Evolutionary conservation across 2,113 vertebrate genomes (phyloP), one percentile per base, ranked within the genome.

Genomic region (Mixornis gularis): DNA sequence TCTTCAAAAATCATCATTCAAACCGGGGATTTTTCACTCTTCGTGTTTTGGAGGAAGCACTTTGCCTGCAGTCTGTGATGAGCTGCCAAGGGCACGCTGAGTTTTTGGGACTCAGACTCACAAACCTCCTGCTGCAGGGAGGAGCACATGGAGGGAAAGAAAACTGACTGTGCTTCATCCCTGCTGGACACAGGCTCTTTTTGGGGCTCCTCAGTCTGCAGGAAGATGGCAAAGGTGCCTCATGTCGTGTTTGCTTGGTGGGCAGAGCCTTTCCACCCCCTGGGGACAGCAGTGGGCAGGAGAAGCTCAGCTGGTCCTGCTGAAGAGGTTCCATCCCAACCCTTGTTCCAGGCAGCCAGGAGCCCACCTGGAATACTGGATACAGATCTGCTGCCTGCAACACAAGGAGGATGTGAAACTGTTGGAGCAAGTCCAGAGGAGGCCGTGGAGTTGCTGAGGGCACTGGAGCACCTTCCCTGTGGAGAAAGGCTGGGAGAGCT

Each of bases 271-370:
- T 52, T 41, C 66, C 58, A 32, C 6, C 16, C 20, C 11, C 20
- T 25, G 53, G 36, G 53, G 20, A 66, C 32, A 24, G 65, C 0
- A 2, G 20, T 44, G 77, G 74, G 56, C 38, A 70, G 32, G 49
- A 9, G 30, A 14, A 65, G 58, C 1, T 1, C 38, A 24, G 46
- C 21, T 21, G 52, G 48, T 73, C 27, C 73, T 64, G 63, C 32
- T 9, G 6, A 4, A 12, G 29, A 49, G 22, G 8, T 3, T 83
- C 27, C 12, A 17, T 7, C 43, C 29, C 52, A 27, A 1, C 27
- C 14, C 32, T n/a, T 8, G 43, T 2, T 16, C 36, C 5, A 1
- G 4, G 25, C 49, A 63, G 48, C 1, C 1, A 19, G 66, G 36
- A 60, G 13, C 36, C 12, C 30, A 38, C 17, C 2, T 12, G 17